These are phyloP conservation scores for Numenius arquata DNA, from an alignment of 2,113 vertebrate species.

Conservation along the genomic window DNA sequence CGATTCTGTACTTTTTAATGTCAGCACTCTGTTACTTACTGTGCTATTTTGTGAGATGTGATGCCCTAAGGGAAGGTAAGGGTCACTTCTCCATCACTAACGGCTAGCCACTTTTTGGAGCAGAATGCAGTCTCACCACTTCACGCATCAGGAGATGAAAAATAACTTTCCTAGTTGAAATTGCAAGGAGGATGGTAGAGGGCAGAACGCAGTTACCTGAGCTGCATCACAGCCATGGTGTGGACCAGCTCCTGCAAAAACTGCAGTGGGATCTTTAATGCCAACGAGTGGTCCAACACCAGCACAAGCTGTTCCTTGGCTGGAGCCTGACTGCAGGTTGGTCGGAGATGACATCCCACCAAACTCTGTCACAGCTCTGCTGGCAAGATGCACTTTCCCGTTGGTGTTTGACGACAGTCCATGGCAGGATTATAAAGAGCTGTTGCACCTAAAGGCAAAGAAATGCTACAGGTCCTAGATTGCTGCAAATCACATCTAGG, in stretches of 20 bases:
- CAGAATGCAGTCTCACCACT: background rate
- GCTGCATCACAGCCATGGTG: background rate
- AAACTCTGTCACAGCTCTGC: background rate
- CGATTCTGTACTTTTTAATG: background rate
- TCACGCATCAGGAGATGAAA: background rate
- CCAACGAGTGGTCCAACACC: background rate
- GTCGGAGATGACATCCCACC: background rate
- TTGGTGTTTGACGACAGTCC: background rate
- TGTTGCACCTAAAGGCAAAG: conserved; percentile 34
- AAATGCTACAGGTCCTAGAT: conserved; percentile 3
- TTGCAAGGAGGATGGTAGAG: background rate
- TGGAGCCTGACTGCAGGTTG: background rate
- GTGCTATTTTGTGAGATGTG: background rate
- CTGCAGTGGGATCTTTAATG: background rate
- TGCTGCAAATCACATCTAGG: conserved; percentile 19
- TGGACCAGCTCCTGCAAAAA: background rate
- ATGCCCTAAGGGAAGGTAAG: background rate
- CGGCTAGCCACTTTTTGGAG: background rate
- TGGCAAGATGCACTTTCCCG: background rate
- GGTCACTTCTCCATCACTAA: background rate
- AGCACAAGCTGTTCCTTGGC: background rate
- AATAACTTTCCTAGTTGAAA: background rate
- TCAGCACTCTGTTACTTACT: background rate
- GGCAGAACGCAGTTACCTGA: background rate
- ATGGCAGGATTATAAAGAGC: conserved; percentile 29